Conservation (phyloP, 2,888 invertebrate species). For the Ochropleura plecta region DNA sequence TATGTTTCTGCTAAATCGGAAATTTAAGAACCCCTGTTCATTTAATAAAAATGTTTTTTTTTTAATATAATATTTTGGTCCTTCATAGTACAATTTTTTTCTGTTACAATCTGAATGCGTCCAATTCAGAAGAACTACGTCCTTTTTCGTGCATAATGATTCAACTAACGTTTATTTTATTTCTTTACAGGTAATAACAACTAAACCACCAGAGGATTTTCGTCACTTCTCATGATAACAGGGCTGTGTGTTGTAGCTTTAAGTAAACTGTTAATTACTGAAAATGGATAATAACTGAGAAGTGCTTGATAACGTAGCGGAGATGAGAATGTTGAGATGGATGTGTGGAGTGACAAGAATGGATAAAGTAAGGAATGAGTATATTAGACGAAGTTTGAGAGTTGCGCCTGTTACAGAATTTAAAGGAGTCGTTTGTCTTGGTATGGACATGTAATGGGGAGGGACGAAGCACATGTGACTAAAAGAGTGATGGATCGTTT, state of each 20-base stretch:
- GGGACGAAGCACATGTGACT: no score
- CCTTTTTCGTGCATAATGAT: neutral
- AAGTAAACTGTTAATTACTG: neutral
- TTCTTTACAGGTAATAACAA: conserved; percentile 47
- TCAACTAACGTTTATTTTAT: conserved; percentile 14
- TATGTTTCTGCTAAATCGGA: no score
- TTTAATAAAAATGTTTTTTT: neutral
- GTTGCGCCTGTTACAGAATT: no score
- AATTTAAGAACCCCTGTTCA: no score
- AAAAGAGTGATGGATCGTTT: no score
- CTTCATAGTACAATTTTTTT: neutral
- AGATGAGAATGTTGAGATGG: no score
- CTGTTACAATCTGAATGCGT: neutral
- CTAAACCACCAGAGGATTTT: neutral
- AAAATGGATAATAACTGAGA: neutral
- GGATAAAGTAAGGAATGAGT: no score
- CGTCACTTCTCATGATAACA: neutral
- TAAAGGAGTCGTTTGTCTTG: no score
- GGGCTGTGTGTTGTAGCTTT: neutral
- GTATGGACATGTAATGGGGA: no score
- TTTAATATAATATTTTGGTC: neutral
- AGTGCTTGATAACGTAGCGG: neutral
- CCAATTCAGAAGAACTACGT: neutral
- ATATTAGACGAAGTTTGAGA: no score
- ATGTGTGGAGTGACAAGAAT: no score